Percentiles rank a stretch among this genome's conserved stretches.
Evolutionary conservation across 2,113 vertebrate species (phyloP).

Genomic region (Osmerus eperlanus): DNA sequence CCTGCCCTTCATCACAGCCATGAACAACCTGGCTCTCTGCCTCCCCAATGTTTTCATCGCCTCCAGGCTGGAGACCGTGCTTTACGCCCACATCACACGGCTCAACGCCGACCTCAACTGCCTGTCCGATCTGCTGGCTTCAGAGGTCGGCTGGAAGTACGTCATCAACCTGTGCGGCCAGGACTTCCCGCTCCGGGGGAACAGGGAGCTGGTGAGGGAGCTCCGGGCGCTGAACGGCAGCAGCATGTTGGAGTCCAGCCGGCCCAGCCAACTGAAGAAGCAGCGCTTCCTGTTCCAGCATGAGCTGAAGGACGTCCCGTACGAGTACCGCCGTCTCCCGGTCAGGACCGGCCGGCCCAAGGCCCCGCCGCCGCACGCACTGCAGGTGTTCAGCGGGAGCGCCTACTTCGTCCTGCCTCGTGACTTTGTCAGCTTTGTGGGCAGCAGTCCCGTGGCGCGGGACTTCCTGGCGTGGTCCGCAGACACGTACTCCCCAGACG

Average conservation of each 20-base stretch:
- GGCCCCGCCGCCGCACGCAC: conserved; percentile 73
- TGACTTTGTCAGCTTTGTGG: conserved; percentile 75
- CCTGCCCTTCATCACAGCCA: conserved; percentile 76
- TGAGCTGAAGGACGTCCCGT: conserved; percentile 75
- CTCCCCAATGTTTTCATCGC: conserved; percentile 86
- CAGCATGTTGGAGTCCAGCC: conserved; percentile 87
- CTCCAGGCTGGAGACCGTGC: conserved; percentile 83
- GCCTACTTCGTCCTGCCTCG: conserved; percentile 88
- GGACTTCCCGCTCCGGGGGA: conserved; percentile 88
- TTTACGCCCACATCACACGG: conserved; percentile 86
- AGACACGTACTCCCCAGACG: conserved; percentile 91
- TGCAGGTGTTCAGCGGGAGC: conserved; percentile 88
- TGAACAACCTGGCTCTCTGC: conserved; percentile 82
- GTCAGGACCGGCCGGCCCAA: conserved; percentile 77
- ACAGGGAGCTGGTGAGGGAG: conserved; percentile 81
- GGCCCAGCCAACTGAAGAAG: conserved; percentile 78
- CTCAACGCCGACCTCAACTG: conserved; percentile 91
- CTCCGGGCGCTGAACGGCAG: conserved; percentile 78
- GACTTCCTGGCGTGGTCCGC: conserved; percentile 88
- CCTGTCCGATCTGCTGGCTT: conserved; percentile 81
- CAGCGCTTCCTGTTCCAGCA: conserved; percentile 82
- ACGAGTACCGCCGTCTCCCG: conserved; percentile 77
- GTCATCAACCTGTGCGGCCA: conserved; percentile 92
- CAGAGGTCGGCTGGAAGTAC: conserved; percentile 83
- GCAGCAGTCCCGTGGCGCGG: conserved; percentile 68